phyloP scores from a whole-genome alignment of 2,797 vertebrate genomes.

The Rhinatrema bivittatum region DNA sequence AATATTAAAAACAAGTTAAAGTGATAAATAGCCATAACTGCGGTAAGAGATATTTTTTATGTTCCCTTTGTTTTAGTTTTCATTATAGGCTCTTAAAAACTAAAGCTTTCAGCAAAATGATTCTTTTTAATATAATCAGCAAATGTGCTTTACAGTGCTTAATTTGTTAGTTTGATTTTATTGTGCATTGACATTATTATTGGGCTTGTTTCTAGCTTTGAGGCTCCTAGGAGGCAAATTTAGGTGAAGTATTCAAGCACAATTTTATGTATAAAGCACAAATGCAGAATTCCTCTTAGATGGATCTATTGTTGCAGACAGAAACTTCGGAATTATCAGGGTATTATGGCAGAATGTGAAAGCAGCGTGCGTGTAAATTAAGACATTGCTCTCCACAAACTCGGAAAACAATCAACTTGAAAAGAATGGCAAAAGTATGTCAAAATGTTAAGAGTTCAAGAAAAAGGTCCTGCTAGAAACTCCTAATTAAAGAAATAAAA shows the following conservation, averaged over 20 bases:
- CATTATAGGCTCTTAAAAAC: constrained; percentile 15
- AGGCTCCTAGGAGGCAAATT: constrained; percentile 34
- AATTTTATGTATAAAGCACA: constrained; percentile 16
- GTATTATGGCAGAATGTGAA: constrained; percentile 43
- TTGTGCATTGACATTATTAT: constrained; percentile 32
- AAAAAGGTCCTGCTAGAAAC: constrained; percentile 33
- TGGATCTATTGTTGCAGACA: constrained; percentile 43
- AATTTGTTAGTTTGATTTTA: constrained; percentile 16
- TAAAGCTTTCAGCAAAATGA: constrained; percentile 20
- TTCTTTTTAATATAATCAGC: constrained; percentile 29
- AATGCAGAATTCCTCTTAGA: constrained; percentile 29
- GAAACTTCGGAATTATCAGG: constrained; percentile 45
- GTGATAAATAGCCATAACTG: constrained; percentile 23
- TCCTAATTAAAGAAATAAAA: constrained; percentile 61
- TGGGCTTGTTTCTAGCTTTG: constrained; percentile 15
- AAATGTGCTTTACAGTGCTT: constrained; percentile 19
- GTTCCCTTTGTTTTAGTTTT: constrained; percentile 28
- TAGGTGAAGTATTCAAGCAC: too few species aligned
- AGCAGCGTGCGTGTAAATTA: constrained; percentile 38
- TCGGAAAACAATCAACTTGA: constrained; percentile 30
- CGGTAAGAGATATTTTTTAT: constrained; percentile 23
- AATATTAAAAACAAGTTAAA: constrained; percentile 6
- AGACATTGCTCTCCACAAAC: constrained; percentile 33
- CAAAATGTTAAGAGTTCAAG: constrained; percentile 47
- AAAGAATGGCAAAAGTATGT: constrained; percentile 43